Evolutionary conservation across 1,140 invertebrate genomes (phyloP).

Genomic region (Drosophila athabasca): DNA sequence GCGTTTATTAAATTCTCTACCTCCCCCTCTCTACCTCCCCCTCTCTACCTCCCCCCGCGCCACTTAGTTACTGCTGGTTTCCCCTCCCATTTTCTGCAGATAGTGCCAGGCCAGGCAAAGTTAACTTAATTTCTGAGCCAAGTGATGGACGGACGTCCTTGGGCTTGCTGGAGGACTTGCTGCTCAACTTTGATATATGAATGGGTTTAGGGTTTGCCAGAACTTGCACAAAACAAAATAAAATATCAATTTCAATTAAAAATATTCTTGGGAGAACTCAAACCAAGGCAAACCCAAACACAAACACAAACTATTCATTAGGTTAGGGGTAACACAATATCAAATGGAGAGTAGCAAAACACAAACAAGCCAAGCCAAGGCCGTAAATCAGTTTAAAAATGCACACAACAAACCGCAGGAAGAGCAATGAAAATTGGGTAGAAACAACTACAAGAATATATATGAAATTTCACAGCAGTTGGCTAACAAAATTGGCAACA

Average conservation of each 20-base stretch:
- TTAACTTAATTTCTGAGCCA: constrained; percentile 39
- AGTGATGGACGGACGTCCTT: constrained; percentile 4
- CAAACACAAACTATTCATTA: constrained; percentile 29
- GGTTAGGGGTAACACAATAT: constrained; percentile 8
- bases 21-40: neutral
- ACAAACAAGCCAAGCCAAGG: constrained; percentile 28
- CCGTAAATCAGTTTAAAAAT: constrained; percentile 60
- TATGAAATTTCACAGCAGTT: constrained; percentile 29
- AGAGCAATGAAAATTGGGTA: constrained; percentile 11
- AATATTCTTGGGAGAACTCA: neutral
- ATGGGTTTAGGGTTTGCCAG: neutral
- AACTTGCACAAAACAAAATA: constrained; percentile 8
- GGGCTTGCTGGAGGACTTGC: neutral
- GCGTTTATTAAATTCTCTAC: constrained; percentile 70
- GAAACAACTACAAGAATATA: constrained; percentile 20
- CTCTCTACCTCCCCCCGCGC: too few relatives aligned
- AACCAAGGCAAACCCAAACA: constrained; percentile 1
- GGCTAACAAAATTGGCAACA: constrained; percentile 45
- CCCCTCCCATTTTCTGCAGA: neutral
- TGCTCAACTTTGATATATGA: too few relatives aligned
- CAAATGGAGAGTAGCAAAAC: constrained; percentile 21
- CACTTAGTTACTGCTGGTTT: too few relatives aligned
- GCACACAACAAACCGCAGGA: constrained; percentile 35
- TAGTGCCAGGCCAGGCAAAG: constrained; percentile 4
- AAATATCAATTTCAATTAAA: constrained; percentile 11